Percentiles rank a stretch among this genome's conserved stretches.
These are phyloP conservation scores for Halcyon senegalensis DNA, from an alignment of 2,113 vertebrate species.

Conservation along the genomic window DNA sequence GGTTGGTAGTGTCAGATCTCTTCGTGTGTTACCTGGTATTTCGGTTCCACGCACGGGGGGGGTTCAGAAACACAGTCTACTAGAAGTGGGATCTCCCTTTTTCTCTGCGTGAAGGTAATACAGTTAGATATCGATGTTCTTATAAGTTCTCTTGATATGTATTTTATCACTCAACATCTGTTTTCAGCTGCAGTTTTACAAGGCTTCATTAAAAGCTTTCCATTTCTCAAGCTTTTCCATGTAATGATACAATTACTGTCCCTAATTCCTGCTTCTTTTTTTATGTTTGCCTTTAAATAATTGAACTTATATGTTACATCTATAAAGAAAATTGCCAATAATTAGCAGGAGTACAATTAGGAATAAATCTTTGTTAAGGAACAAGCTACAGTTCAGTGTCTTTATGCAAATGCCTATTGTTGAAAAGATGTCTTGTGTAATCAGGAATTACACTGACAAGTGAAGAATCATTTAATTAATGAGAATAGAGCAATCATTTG, in stretches of 20 bases:
- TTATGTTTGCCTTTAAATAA: conserved; percentile 30
- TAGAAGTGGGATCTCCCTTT: not conserved
- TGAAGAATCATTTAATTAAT: conserved; percentile 64
- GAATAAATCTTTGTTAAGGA: conserved; percentile 43
- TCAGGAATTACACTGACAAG: conserved; percentile 66
- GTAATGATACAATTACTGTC: not conserved
- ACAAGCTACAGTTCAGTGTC: conserved; percentile 28
- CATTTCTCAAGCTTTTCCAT: not conserved
- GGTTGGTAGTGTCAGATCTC: not conserved
- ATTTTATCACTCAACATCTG: not conserved
- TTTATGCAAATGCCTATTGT: conserved; percentile 51
- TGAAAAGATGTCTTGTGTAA: conserved; percentile 51
- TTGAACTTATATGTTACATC: not conserved
- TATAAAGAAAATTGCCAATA: conserved; percentile 44
- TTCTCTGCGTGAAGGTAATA: not conserved
- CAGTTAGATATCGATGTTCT: not conserved
- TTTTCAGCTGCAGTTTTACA: not conserved
- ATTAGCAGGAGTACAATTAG: conserved; percentile 41
- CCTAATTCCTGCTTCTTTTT: not conserved
- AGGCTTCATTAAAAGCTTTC: not conserved
- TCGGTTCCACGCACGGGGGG: not conserved
- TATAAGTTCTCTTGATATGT: not conserved
- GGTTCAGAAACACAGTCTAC: not conserved
- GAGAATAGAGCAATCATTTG: conserved; percentile 41
- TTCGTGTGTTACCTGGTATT: not conserved